These are phyloP conservation scores for Ochlodes sylvanus DNA, from an alignment of 2,888 invertebrate species.

Conservation along the genomic window DNA sequence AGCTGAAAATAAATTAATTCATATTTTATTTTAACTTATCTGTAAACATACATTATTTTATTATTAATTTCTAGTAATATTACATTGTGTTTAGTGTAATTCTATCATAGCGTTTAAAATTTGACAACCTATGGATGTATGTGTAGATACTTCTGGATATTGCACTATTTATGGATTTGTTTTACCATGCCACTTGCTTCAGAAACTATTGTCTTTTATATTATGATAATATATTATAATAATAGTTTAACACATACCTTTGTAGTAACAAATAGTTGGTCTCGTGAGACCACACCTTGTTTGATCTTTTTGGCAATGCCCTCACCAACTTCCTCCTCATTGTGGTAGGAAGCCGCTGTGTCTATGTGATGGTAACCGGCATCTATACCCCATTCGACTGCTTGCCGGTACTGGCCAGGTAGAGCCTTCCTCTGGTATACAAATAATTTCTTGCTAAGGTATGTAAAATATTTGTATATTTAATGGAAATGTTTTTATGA, in stretches of 20 bases:
- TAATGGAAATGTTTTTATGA: too few relatives aligned
- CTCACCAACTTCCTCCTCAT: slow-evolving; percentile 80
- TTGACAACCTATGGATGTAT: too few relatives aligned
- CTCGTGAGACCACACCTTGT: slow-evolving; percentile 73
- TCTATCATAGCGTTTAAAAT: too few relatives aligned
- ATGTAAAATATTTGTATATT: too few relatives aligned
- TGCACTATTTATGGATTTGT: too few relatives aligned
- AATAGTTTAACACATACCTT: slow-evolving; percentile 65
- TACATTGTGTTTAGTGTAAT: neutral
- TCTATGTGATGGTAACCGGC: slow-evolving; percentile 83
- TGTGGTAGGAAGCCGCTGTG: slow-evolving; percentile 78
- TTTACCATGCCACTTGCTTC: too few relatives aligned
- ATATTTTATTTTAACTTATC: neutral
- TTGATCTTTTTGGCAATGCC: slow-evolving; percentile 77
- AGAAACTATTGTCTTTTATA: too few relatives aligned
- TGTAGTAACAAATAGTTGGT: slow-evolving; percentile 83
- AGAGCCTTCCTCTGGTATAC: slow-evolving; percentile 62
- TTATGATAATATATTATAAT: neutral
- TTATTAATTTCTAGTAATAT: too few relatives aligned
- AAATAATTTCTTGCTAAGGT: too few relatives aligned
- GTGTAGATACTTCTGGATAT: too few relatives aligned
- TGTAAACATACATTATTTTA: too few relatives aligned
- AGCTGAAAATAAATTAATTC: slow-evolving; percentile 57
- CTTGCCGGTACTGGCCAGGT: slow-evolving; percentile 65
- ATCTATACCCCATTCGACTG: slow-evolving; percentile 79